phyloP scores from a whole-genome alignment of 2,888 invertebrate species.

The Caenorhabditis parvicauda region DNA sequence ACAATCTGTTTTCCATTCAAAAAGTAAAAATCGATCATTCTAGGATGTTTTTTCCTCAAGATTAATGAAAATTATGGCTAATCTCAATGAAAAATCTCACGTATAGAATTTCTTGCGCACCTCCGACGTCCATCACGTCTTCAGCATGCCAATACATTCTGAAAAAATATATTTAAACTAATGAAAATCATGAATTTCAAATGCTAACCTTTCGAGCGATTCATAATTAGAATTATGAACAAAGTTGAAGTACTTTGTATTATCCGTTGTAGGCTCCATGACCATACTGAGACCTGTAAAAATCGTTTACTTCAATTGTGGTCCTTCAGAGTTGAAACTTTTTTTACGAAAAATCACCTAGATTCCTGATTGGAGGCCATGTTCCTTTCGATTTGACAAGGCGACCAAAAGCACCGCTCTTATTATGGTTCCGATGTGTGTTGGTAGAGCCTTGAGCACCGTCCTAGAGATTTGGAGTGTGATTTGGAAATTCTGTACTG shows the following conservation, averaged over 20 bases:
- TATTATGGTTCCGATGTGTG: slow-evolving; percentile 3
- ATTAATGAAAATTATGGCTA: too few relatives aligned
- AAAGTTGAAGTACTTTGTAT: slow-evolving; percentile 24
- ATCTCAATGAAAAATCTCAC: background rate
- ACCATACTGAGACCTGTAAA: slow-evolving; percentile 32
- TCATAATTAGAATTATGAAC: slow-evolving; percentile 26
- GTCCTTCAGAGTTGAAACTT: too few relatives aligned
- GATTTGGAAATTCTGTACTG: too few relatives aligned
- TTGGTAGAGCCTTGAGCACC: too few relatives aligned
- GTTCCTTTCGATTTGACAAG: slow-evolving; percentile 36
- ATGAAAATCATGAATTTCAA: background rate
- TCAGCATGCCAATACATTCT: slow-evolving; percentile 26
- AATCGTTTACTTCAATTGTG: too few relatives aligned
- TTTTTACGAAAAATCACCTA: slow-evolving; percentile 8
- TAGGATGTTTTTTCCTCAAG: background rate
- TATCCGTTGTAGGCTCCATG: slow-evolving; percentile 26
- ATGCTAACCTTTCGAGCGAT: slow-evolving; percentile 16
- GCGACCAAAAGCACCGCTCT: slow-evolving; percentile 23
- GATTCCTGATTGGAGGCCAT: slow-evolving; percentile 37
- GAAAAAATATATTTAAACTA: slow-evolving; percentile 2
- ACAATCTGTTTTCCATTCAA: too few relatives aligned
- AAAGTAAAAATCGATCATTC: background rate
- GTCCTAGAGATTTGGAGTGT: too few relatives aligned
- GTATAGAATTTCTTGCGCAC: slow-evolving; percentile 17
- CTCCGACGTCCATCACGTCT: slow-evolving; percentile 8